A percentile compares a stretch with the other conserved stretches of the same genome.
Conservation (phyloP, 2,888 invertebrate species). For the Lordiphosa fenestrarum region DNA sequence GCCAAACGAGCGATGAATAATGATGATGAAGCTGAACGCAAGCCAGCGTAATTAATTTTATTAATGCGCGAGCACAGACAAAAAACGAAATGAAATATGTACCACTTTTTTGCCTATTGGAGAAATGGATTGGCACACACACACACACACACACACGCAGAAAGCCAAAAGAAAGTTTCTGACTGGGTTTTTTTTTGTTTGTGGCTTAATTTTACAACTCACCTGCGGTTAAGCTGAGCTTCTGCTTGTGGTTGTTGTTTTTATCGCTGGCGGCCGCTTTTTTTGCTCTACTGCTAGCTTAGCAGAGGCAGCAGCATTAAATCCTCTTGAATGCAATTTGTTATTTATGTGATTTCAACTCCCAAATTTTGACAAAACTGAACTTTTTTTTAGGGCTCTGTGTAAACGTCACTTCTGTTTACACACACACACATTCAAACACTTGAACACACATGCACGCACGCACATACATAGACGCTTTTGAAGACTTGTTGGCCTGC, state of each 20-base stretch:
- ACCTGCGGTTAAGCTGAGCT: not conserved
- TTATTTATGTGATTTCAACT: constrained; percentile 17
- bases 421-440: constrained; percentile 27
- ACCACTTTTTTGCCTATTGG: constrained; percentile 15
- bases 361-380: constrained; percentile 41
- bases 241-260: not conserved
- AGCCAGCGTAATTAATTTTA: constrained; percentile 29
- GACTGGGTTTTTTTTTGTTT: too few species aligned
- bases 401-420: constrained; percentile 66
- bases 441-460: constrained; percentile 8
- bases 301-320: constrained; percentile 9
- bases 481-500: too few species aligned
- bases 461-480: not conserved
- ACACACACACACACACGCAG: constrained; percentile 9
- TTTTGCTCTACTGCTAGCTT: constrained; percentile 2
- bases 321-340: constrained; percentile 4
- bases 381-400: constrained; percentile 36
- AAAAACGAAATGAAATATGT: constrained; percentile 3
- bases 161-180: constrained; percentile 13
- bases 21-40: constrained; percentile 23
- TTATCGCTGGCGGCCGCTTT: not conserved
- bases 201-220: constrained; percentile 7
- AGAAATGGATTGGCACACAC: constrained; percentile 28
- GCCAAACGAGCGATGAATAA: constrained; percentile 17
- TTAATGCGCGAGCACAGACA: constrained; percentile 20